Conservation (phyloP, 2,797 vertebrate genomes). For the Rhinichthys osculus region DNA sequence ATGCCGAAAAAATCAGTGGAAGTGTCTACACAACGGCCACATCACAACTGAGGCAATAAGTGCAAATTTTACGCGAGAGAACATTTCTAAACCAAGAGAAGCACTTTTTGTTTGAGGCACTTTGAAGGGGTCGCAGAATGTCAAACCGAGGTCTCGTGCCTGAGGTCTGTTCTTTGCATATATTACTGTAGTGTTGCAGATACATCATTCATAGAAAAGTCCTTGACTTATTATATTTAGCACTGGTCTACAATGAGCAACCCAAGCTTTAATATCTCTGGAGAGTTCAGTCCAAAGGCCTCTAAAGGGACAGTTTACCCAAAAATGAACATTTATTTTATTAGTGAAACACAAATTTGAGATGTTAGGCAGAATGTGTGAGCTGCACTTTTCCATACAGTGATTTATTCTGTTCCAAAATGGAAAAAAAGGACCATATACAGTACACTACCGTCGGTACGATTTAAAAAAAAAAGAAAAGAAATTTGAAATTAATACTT, state of each 20-base stretch:
- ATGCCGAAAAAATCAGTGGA: background rate
- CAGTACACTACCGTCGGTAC: background rate
- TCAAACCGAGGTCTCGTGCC: constrained; percentile 27
- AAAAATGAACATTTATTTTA: background rate
- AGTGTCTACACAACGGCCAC: constrained; percentile 44
- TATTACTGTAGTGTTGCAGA: constrained; percentile 25
- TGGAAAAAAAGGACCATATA: background rate
- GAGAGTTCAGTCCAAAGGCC: background rate
- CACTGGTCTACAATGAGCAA: background rate
- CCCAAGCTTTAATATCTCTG: background rate
- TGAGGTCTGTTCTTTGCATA: constrained; percentile 29
- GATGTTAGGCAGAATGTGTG: background rate
- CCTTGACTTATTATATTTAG: constrained; percentile 20
- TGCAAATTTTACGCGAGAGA: constrained; percentile 42
- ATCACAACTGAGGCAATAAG: constrained; percentile 53
- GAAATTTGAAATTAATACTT: background rate
- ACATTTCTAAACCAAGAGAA: constrained; percentile 25
- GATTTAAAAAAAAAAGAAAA: background rate
- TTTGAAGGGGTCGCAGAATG: constrained; percentile 11
- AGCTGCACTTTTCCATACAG: background rate
- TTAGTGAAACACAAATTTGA: background rate
- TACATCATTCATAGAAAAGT: constrained; percentile 26
- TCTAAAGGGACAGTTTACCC: background rate
- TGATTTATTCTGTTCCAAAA: background rate
- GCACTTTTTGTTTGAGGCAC: constrained; percentile 37